These are phyloP conservation scores for Nymphicus hollandicus DNA, from an alignment of 2,113 vertebrate species.

Conservation along the genomic window DNA sequence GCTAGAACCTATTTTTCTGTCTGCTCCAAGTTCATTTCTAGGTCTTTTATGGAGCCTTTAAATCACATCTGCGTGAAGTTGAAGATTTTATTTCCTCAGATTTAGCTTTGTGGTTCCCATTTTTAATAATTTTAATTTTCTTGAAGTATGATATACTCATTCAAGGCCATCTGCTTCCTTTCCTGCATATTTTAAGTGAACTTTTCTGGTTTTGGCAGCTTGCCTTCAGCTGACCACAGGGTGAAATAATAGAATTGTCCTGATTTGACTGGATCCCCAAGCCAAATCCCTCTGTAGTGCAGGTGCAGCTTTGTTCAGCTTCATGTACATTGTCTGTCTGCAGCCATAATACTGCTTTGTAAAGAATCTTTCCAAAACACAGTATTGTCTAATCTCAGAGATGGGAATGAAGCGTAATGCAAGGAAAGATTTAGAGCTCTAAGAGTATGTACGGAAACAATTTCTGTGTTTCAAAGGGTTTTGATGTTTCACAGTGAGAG, in stretches of 20 bases:
- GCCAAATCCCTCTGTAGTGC: not conserved
- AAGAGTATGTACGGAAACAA: not conserved
- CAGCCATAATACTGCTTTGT: not conserved
- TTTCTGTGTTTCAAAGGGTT: not conserved
- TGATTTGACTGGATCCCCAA: not conserved
- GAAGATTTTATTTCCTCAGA: not conserved
- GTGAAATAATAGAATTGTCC: not conserved
- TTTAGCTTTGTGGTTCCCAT: not conserved
- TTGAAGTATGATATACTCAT: not conserved
- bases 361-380: not conserved
- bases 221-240: not conserved
- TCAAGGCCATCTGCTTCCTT: not conserved
- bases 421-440: not conserved
- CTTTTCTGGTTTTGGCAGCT: not conserved
- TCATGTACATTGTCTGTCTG: not conserved
- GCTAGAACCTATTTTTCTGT: not conserved
- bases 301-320: not conserved
- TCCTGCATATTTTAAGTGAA: not conserved
- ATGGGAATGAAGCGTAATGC: not conserved
- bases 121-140: not conserved
- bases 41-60: not conserved
- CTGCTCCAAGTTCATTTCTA: not conserved
- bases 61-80: not conserved
- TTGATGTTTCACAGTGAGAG: not conserved
- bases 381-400: not conserved